A percentile compares a stretch with the other conserved stretches of the same genome.
These are phyloP conservation scores for Apamea epomidion DNA, from an alignment of 2,888 invertebrate species.

Conservation along the genomic window DNA sequence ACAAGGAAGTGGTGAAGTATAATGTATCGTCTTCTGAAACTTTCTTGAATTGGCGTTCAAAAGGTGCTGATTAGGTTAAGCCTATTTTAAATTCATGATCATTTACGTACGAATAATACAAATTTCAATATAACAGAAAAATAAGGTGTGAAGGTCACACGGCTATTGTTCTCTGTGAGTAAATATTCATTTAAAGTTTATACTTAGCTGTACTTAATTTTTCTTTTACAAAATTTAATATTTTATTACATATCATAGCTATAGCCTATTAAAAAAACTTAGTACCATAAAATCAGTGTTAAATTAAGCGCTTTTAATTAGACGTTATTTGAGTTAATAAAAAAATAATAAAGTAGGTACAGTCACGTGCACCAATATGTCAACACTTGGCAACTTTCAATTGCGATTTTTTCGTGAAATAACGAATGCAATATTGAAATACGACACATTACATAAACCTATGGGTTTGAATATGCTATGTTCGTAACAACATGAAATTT, in stretches of 20 bases:
- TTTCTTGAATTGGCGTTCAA: not conserved
- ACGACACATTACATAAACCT: too few relatives aligned
- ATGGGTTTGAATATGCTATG: too few relatives aligned
- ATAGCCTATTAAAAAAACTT: not conserved
- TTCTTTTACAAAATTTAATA: not conserved
- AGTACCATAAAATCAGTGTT: not conserved
- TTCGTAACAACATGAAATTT: too few relatives aligned
- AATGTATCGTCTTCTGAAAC: not conserved
- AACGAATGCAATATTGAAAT: too few relatives aligned
- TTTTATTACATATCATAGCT: not conserved
- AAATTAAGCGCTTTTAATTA: not conserved
- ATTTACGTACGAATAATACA: not conserved
- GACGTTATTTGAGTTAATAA: not conserved
- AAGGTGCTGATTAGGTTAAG: not conserved
- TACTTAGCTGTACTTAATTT: not conserved
- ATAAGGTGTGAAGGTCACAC: slow-evolving; percentile 1
- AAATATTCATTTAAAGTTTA: not conserved
- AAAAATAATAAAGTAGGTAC: not conserved
- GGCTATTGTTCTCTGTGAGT: not conserved
- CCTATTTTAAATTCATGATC: not conserved
- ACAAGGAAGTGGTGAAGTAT: not conserved
- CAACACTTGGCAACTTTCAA: too few relatives aligned
- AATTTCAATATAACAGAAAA: not conserved
- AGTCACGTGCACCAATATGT: too few relatives aligned
- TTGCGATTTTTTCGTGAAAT: too few relatives aligned